Conservation (phyloP, 2,888 invertebrate species). For the Phyto melanocephala region DNA sequence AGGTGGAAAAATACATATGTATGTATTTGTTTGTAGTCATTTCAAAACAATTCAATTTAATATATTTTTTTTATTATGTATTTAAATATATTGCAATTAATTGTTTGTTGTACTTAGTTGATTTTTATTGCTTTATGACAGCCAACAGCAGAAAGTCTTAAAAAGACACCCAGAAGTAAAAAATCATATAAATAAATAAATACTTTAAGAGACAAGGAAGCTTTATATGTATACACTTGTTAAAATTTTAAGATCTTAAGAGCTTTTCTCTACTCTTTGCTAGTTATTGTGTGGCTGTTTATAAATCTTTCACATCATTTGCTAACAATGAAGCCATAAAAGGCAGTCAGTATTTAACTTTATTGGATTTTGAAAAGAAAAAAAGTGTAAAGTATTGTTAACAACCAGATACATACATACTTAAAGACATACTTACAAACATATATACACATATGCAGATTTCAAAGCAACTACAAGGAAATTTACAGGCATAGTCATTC, state of each 20-base stretch:
- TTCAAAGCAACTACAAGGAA: background rate
- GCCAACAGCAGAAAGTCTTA: slow-evolving; percentile 13
- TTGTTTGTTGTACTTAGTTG: background rate
- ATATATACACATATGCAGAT: background rate
- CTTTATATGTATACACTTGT: slow-evolving; percentile 39
- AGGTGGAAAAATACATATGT: slow-evolving; percentile 11
- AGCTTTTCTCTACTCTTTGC: slow-evolving; percentile 1
- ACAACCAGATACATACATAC: background rate
- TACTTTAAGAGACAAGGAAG: slow-evolving; percentile 11
- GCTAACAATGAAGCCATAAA: slow-evolving; percentile 30
- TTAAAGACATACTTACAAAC: too few relatives aligned
- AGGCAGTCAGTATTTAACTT: slow-evolving; percentile 6
- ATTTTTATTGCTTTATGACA: slow-evolving; percentile 26
- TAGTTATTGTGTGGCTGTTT: background rate
- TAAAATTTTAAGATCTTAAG: slow-evolving; percentile 29
- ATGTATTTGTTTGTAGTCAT: background rate
- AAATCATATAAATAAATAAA: background rate
- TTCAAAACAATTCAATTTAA: slow-evolving; percentile 23
- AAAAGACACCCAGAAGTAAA: slow-evolving; percentile 43
- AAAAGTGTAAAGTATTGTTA: slow-evolving; percentile 34
- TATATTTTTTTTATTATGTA: background rate
- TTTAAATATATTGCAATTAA: slow-evolving; percentile 29
- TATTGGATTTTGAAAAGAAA: slow-evolving; percentile 9
- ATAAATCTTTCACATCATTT: slow-evolving; percentile 4
- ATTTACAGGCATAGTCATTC: background rate